Conservation (phyloP, 2,113 vertebrate genomes). For the Misgurnus anguillicaudatus region DNA sequence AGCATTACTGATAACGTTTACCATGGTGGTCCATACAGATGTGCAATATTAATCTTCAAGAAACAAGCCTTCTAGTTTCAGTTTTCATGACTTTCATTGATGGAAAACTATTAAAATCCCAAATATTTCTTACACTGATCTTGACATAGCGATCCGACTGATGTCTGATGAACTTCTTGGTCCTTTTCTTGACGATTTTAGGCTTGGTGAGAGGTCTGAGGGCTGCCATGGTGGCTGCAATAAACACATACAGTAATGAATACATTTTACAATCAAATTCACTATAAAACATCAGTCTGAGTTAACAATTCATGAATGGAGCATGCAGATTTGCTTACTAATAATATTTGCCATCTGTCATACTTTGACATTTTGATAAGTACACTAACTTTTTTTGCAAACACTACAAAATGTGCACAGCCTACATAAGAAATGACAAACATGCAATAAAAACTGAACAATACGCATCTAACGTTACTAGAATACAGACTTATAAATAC, state of each 20-base stretch:
- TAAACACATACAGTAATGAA: background rate
- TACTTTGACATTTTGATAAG: background rate
- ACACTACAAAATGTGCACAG: background rate
- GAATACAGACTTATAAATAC: too few species aligned
- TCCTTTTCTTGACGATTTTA: conserved; percentile 95
- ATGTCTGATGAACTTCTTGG: conserved; percentile 98
- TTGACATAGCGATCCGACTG: conserved; percentile 98
- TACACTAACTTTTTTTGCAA: background rate
- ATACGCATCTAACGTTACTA: too few species aligned
- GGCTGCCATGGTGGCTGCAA: conserved; percentile 84
- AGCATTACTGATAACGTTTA: too few species aligned
- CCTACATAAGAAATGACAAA: background rate
- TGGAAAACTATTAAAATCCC: too few species aligned
- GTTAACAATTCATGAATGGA: background rate
- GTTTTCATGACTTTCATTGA: too few species aligned
- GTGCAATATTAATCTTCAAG: too few species aligned
- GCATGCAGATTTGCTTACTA: too few species aligned
- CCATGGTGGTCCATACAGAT: too few species aligned
- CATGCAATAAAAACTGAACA: background rate
- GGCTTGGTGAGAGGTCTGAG: conserved; percentile 91
- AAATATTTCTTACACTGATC: conserved; percentile 79
- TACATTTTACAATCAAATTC: background rate
- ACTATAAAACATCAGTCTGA: background rate
- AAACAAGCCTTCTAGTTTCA: too few species aligned
- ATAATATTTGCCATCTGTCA: too few species aligned